Evolutionary conservation across 2,797 vertebrate genomes (phyloP), one percentile per base, ranked within the genome.

Genomic region (Danio aesculapii): DNA sequence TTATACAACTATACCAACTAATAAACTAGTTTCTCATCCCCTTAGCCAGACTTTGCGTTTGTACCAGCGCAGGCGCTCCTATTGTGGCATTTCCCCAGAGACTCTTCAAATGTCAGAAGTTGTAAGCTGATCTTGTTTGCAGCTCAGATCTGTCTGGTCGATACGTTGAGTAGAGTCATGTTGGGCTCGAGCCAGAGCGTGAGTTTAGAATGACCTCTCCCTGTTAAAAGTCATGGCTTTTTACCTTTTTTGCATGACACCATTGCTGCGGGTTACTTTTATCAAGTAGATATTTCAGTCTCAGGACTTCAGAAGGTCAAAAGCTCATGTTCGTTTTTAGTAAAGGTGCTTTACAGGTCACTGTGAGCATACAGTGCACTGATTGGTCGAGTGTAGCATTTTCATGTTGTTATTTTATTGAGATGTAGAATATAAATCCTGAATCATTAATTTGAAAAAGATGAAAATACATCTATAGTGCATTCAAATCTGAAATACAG

Each of bases 141-240:
- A 50, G 69, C 71, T 30, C 77, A 64, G 52, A 21, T 64, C 77
- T 66, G 63, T 70, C 1, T 1, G 4, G 17, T 58, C 6, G 53
- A 68, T 58, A 68, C 75, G 75, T 76, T 44, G 80, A 75, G 83
- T 75, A 69, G 53, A 57, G 57, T 67, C 17, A 76, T 84, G 30
- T 71, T 86, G 72, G 21, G 82, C 77, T 71, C 79, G 53, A 19
- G 77, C 39, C 79, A 80, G 17, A 70, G 86, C 43, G 69, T 73
- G 50, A 75, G 86, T 67, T 72, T 61, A 72, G 58, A 80, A 77
- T 52, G 88, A 93, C 91, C 90, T 85, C 57, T 90, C 21, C 14
- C 87, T 86, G 91, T 92, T 92, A 91, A 93, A 94, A 91, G 90
- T 87, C 91, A 92, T 81, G 78, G 68, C 87, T 87, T 84, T 86